Evolutionary conservation across 1,140 invertebrate species (phyloP), one percentile per base, ranked within the genome.

Genomic region (Conus ventricosus): DNA sequence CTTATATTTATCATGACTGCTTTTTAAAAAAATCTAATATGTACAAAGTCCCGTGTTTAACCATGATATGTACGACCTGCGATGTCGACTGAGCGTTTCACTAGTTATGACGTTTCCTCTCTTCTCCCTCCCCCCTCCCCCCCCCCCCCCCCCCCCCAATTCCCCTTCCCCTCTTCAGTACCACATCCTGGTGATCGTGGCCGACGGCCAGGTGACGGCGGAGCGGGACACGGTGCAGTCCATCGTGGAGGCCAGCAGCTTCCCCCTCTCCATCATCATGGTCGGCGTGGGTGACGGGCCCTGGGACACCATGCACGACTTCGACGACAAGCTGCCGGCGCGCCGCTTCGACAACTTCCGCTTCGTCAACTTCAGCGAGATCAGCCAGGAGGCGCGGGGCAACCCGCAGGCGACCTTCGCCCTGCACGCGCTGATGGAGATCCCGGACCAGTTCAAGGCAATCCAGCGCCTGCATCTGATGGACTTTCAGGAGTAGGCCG

Each of bases 271-370:
- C 15, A 96, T 96, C 67, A 95, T 96, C 78, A 95, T 96, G 60
- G 95, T 96, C 10, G 96, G 96, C 0, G 96, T 94, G 23, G 96
- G 96, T 11, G 96, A 96, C 91, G 96, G 96, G 54, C 96, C 96
- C 0, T 96, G 96, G 96, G 93, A 95, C 67, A 94, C 94, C 87
- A 96, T 96, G 95, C 91, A 94, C 67, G 94, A 95, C 85, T 96
- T 96, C 90, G 96, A 96, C 89, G 95, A 96, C 84, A 93, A 93
- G n/a, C 90, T 96, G 20, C 95, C 96, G 0, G 93, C 94, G 88
- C 90, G 96, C 84, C 93, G 94, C 51, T 96, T 96, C 94, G 96
- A 96, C 91, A 96, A 96, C 91, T 96, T 96, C 91, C 95, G 96
- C 86, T 96, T 96, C 92, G 96, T 96, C 25, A 94, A 96, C 88